Percentiles rank a stretch among this genome's conserved stretches.
Conservation (phyloP, 2,113 vertebrate species). For the Ammospiza nelsoni region DNA sequence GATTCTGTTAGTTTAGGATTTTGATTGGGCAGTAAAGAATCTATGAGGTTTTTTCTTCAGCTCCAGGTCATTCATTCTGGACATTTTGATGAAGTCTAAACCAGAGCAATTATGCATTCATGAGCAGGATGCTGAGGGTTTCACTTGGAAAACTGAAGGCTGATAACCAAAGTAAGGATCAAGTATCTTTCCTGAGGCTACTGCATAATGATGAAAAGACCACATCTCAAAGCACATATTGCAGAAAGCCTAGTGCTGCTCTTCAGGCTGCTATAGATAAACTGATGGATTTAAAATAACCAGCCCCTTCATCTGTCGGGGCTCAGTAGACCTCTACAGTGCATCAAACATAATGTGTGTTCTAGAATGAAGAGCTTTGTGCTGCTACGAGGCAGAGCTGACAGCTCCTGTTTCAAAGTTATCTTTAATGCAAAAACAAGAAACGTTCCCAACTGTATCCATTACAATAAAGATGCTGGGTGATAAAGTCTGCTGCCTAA, state of each 20-base stretch:
- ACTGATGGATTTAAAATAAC: neutral
- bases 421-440: conserved; percentile 47
- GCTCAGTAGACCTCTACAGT: neutral
- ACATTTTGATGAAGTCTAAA: conserved; percentile 35
- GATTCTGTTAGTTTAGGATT: conserved; percentile 16
- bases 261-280: neutral
- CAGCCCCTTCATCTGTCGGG: neutral
- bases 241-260: neutral
- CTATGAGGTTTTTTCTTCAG: conserved; percentile 1
- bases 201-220: conserved; percentile 38
- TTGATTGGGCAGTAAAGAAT: neutral
- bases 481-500: conserved; percentile 28
- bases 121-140: conserved; percentile 56
- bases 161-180: conserved; percentile 48
- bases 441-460: conserved; percentile 32
- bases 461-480: conserved; percentile 27
- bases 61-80: conserved; percentile 28
- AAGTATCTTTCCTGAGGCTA: conserved; percentile 54
- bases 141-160: conserved; percentile 60
- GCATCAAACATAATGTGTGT: neutral
- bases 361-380: conserved; percentile 30
- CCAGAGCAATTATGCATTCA: conserved; percentile 38
- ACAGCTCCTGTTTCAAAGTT: conserved; percentile 62
- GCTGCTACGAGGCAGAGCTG: neutral
- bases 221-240: neutral